phyloP scores from a whole-genome alignment of 2,113 vertebrate genomes.

The Lepisosteus oculatus region DNA sequence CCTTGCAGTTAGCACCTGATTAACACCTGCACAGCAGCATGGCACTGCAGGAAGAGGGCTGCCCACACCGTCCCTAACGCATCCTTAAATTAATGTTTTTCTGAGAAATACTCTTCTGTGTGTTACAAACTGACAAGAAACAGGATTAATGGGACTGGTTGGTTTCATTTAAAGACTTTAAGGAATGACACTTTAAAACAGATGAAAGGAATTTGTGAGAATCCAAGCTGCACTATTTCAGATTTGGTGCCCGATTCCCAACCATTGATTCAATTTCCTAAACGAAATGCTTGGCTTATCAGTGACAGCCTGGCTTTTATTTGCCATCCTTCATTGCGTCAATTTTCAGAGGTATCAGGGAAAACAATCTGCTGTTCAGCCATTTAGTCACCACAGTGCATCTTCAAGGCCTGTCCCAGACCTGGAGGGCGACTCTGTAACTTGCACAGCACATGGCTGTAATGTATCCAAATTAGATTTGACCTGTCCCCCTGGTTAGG shows the following conservation, averaged over 20 bases:
- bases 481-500: conserved; percentile 83
- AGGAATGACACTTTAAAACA: conserved; percentile 49
- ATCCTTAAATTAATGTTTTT: background rate
- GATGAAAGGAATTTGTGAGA: conserved; percentile 82
- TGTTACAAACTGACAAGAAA: background rate
- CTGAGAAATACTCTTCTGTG: background rate
- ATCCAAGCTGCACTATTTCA: conserved; percentile 79
- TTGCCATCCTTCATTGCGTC: conserved; percentile 79
- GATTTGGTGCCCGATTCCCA: conserved; percentile 72
- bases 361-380: conserved; percentile 65
- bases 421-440: conserved; percentile 73
- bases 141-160: background rate
- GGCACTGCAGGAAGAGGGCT: too few relatives aligned
- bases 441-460: conserved; percentile 85
- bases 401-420: conserved; percentile 74
- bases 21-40: too few relatives aligned
- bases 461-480: conserved; percentile 97
- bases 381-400: conserved; percentile 76
- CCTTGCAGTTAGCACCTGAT: too few relatives aligned
- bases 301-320: conserved; percentile 76
- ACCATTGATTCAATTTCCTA: conserved; percentile 78
- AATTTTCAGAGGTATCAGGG: conserved; percentile 78
- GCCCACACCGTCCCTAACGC: background rate
- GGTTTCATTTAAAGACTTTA: conserved; percentile 3
- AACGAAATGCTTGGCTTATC: conserved; percentile 83